These are phyloP conservation scores for Scaeva pyrastri DNA, from an alignment of 2,888 invertebrate species.

Conservation along the genomic window DNA sequence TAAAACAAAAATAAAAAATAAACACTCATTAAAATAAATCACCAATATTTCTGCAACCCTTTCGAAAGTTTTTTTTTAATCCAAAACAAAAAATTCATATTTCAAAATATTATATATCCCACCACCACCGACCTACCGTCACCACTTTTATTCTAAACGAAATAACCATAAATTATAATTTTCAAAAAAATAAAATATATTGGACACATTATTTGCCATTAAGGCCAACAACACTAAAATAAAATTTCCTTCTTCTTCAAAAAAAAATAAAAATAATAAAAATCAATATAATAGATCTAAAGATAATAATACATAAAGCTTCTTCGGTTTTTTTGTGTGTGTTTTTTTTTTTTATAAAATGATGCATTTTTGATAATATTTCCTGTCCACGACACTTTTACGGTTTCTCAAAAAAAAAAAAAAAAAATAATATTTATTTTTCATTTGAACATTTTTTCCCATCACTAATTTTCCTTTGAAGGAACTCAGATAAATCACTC, in stretches of 20 bases:
- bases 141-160: constrained; percentile 50
- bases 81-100: constrained; percentile 6
- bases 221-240: constrained; percentile 45
- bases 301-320: constrained; percentile 41
- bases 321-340: constrained; percentile 19
- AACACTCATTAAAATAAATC: constrained; percentile 2
- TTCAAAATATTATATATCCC: neutral
- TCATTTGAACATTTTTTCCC: constrained; percentile 41
- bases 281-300: constrained; percentile 5
- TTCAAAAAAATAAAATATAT: constrained; percentile 33
- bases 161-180: constrained; percentile 47
- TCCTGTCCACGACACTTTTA: constrained; percentile 69
- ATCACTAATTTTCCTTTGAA: constrained; percentile 48
- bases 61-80: neutral
- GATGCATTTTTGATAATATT: constrained; percentile 72
- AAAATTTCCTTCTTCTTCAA: constrained; percentile 3
- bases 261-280: neutral
- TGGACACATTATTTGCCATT: constrained; percentile 71
- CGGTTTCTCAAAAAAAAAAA: constrained; percentile 43
- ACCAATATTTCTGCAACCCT: constrained; percentile 34
- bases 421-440: constrained; percentile 54
- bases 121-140: too few relatives aligned
- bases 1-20: neutral
- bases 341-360: constrained; percentile 25
- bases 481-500: constrained; percentile 55